Percentiles rank a stretch among this genome's conserved stretches.
phyloP scores from a whole-genome alignment of 2,113 vertebrate genomes.

The Ciconia maguari region DNA sequence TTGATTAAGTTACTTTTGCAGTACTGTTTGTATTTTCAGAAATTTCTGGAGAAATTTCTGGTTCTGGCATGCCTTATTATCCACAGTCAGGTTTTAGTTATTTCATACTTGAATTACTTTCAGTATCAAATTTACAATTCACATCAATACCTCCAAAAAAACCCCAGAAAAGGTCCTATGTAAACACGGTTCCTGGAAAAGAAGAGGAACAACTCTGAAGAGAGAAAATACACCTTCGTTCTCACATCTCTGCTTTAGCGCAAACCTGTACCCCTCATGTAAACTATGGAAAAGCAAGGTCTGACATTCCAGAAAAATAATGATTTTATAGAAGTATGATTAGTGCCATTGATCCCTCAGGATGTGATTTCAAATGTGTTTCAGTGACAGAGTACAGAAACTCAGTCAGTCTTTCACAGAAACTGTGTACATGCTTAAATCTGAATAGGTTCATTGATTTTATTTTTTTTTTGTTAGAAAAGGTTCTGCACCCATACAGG shows the following conservation, averaged over 20 bases:
- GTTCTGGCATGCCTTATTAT: not conserved
- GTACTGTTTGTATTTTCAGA: not conserved
- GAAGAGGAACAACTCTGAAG: not conserved
- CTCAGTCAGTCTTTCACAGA: not conserved
- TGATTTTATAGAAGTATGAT: not conserved
- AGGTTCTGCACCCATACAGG: not conserved
- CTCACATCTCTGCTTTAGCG: rapidly evolving
- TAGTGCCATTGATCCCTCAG: not conserved
- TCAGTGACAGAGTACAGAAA: not conserved
- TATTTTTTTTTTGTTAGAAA: not conserved
- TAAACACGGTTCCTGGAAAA: not conserved
- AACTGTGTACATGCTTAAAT: rapidly evolving
- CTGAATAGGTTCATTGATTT: too few species aligned
- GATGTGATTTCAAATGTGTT: rapidly evolving
- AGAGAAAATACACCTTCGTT: not conserved
- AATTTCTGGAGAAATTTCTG: not conserved
- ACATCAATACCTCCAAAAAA: not conserved
- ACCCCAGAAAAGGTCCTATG: too few species aligned
- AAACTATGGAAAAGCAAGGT: not conserved
- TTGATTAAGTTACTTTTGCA: not conserved
- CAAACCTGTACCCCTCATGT: not conserved
- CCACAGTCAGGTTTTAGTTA: not conserved
- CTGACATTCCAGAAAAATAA: not conserved
- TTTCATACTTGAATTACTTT: not conserved
- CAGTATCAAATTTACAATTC: not conserved